Evolutionary conservation across 2,113 vertebrate genomes (phyloP), one percentile per base, ranked within the genome.

Genomic region (Nesospiza acunhae): DNA sequence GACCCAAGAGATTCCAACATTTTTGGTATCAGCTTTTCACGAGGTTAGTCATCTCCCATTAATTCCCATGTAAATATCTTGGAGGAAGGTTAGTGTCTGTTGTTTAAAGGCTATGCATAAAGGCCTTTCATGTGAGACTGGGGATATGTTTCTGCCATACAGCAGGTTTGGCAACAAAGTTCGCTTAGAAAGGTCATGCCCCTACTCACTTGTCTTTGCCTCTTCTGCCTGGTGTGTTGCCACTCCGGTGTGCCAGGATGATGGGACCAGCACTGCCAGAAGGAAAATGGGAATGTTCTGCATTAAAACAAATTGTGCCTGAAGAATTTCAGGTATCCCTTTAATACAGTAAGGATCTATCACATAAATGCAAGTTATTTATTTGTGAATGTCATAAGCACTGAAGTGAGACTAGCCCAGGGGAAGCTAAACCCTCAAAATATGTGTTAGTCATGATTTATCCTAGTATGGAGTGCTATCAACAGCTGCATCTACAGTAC

Each of bases 21-120:
- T 94, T 93, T 90, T 84, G 60, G 24, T 86, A 84, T 70, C 83
- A 41, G 84, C 93, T 94, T 87, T 93, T 86, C 80, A 67, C 7
- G 27, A 74, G 39, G 83, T 89, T 94, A 89, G 86, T 92, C 86
- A 93, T 75, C 63, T 92, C 66, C 86, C 73, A 24, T 75, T 92
- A 96, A 96, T 93, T 95, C 33, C 17, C 80, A 81, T 81, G 83
- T 93, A 95, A 96, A 91, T 88, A 59, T 80, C 79, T 86, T 23
- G 27, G 49, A 44, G 58, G 63, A 33, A 49, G 69, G 63, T 27
- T 49, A 30, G 60, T 46, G n/a, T 28, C 64, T 78, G 76, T 70
- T 82, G 59, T 59, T 75, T 59, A 69, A 87, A 73, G 46, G 27
- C 52, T 73, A 44, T 63, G 56, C 46, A 23, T 83, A 85, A 95